phyloP scores from a whole-genome alignment of 2,888 invertebrate genomes.

The Plebejus anna region DNA sequence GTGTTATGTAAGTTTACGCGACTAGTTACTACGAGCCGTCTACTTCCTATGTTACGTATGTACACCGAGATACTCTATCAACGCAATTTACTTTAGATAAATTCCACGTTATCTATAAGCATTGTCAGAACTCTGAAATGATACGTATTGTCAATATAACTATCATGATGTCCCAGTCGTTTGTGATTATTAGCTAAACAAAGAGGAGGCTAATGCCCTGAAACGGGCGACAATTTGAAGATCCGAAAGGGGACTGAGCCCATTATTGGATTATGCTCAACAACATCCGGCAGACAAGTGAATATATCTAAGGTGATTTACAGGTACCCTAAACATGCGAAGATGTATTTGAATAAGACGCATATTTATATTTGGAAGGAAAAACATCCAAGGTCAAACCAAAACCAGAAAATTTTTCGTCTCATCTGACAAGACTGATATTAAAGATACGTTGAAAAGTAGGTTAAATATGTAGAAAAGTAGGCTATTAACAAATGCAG shows the following conservation, averaged over 20 bases:
- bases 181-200: conserved; percentile 3
- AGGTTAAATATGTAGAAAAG: neutral
- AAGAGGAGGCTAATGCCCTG: conserved; percentile 10
- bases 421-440: neutral
- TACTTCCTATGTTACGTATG: conserved; percentile 24
- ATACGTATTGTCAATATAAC: neutral
- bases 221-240: conserved; percentile 1
- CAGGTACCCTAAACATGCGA: neutral
- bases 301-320: neutral
- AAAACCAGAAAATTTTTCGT: neutral
- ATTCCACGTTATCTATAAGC: neutral
- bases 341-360: neutral
- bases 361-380: neutral
- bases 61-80: neutral
- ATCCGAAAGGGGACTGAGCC: conserved; percentile 11
- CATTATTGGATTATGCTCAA: conserved; percentile 16
- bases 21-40: conserved; percentile 14
- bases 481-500: neutral
- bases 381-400: neutral
- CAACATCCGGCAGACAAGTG: conserved; percentile 4
- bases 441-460: neutral
- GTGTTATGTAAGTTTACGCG: conserved; percentile 7
- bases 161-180: neutral
- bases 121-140: neutral
- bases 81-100: conserved; percentile 14